Percentiles rank a stretch among this genome's conserved stretches.
Conservation (phyloP, 2,113 vertebrate species). For the Vanacampus margaritifer region DNA sequence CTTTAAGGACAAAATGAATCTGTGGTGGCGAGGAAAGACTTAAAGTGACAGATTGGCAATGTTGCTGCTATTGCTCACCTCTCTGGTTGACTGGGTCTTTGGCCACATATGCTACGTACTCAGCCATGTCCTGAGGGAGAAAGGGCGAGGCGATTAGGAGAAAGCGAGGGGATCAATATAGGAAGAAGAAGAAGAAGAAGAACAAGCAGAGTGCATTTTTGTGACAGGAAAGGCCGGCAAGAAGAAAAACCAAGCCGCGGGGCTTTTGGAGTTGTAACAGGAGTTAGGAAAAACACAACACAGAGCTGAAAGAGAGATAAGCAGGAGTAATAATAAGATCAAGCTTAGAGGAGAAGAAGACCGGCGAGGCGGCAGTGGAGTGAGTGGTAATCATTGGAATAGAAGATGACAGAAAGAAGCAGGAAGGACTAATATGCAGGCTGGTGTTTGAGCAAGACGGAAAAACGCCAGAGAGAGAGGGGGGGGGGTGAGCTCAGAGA, state of each 20-base stretch:
- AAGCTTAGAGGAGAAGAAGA: constrained; percentile 22
- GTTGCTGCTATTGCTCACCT: constrained; percentile 74
- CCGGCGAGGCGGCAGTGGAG: constrained; percentile 19
- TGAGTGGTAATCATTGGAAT: constrained; percentile 10
- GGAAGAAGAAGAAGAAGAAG: constrained; percentile 27
- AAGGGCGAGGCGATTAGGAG: constrained; percentile 28
- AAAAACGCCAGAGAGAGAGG: constrained; percentile 40
- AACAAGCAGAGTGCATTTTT: constrained; percentile 31
- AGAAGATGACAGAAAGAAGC: constrained; percentile 58
- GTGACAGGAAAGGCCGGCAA: constrained; percentile 29
- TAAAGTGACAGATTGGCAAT: neutral
- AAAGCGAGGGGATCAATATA: neutral
- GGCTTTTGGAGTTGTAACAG: constrained; percentile 24
- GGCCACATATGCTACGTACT: constrained; percentile 88
- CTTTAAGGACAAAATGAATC: neutral
- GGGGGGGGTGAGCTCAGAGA: constrained; percentile 20
- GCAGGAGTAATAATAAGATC: constrained; percentile 28
- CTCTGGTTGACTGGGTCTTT: constrained; percentile 98
- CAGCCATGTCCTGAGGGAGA: constrained; percentile 71
- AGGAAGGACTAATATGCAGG: constrained; percentile 46
- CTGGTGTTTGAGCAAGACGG: constrained; percentile 37
- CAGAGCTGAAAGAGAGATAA: constrained; percentile 36
- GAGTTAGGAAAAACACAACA: constrained; percentile 30
- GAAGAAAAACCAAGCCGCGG: constrained; percentile 31
- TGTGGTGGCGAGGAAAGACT: neutral